Percentiles rank a stretch among this genome's conserved stretches.
Conservation (phyloP, 2,113 vertebrate genomes). For the Trogon melanurus region DNA sequence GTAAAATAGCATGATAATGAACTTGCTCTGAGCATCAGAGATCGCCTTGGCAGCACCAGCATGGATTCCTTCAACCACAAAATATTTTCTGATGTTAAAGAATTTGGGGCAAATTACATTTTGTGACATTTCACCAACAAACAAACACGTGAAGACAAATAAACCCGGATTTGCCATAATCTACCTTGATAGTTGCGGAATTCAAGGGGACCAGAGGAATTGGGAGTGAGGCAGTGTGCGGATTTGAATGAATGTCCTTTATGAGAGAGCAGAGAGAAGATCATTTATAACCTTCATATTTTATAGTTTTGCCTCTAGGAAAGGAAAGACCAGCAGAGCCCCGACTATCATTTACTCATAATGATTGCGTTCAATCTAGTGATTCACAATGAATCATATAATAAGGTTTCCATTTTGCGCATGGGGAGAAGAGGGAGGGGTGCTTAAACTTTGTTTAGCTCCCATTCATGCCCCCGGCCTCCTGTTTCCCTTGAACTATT, state of each 20-base stretch:
- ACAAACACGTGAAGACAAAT: slow-evolving; percentile 34
- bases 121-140: slow-evolving; percentile 23
- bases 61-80: slow-evolving; percentile 48
- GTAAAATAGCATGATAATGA: background rate
- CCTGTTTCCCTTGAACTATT: background rate
- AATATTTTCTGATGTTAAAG: slow-evolving; percentile 50
- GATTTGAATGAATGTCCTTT: slow-evolving; percentile 42
- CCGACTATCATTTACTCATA: slow-evolving; percentile 56
- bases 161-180: background rate
- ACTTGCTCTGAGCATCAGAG: background rate
- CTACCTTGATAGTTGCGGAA: slow-evolving; percentile 37
- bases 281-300: slow-evolving; percentile 52
- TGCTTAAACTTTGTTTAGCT: slow-evolving; percentile 21
- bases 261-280: slow-evolving; percentile 15
- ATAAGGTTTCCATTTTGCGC: slow-evolving; percentile 52
- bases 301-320: slow-evolving; percentile 64
- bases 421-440: background rate
- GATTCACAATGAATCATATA: slow-evolving; percentile 61
- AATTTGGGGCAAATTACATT: slow-evolving; percentile 47
- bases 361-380: slow-evolving; percentile 57
- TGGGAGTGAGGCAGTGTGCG: background rate
- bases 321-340: slow-evolving; percentile 38
- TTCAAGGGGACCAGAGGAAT: background rate
- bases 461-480: background rate
- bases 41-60: background rate